Base-by-base conservation (phyloP, 2,888 invertebrate genomes). In the Stenotaenia linearis region DNA sequence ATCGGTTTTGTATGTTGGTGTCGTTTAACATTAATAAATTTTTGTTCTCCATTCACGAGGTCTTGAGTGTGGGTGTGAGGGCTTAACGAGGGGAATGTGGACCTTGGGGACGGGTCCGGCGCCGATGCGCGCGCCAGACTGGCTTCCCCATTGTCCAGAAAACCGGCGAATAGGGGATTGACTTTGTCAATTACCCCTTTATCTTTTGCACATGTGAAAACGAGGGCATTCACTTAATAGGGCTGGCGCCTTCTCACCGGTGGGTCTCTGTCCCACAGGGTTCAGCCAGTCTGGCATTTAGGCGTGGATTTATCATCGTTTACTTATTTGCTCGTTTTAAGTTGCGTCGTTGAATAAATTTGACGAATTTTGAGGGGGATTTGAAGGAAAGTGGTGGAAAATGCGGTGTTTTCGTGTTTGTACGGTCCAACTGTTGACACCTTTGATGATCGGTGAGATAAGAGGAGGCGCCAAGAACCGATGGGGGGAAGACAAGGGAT, bases 91-190 rank as follows among this genome's bases (percentile, higher is more conserved):
- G 69, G 69, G 69, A 69, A 28, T 28, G 15, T 1, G 25, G 12
- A 15, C 69, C 69, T 28, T 0, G 25, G 69, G 69, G 69, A 69
- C 15, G 25, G 15, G 25, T 25, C 50, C 23, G 69, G 69, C 69
- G 69, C 69, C 69, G 69, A 28, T 69, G 69, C 69, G 69, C 69
- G 69, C 69, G 69, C 69, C 69, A 69, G 69, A 69, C 69, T 69
- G 50, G 69, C 69, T 69, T 69, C 15, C 12, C 69, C 69, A 69
- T 69, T 69, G 69, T 69, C 69, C 69, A 69, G n/a, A 21, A n/a
- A 40, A 40, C 40, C 10, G 15, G 40, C 40, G 15, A 56, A 56
- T 7, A 4, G 25, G 69, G 69, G 69, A 28, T 69, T 69, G 69
- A 69, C 69, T 69, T 69, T 28, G 69, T 25, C 69, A 69, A 28